phyloP scores from a whole-genome alignment of 2,888 invertebrate genomes.

The Chromoteleia sp. region DNA sequence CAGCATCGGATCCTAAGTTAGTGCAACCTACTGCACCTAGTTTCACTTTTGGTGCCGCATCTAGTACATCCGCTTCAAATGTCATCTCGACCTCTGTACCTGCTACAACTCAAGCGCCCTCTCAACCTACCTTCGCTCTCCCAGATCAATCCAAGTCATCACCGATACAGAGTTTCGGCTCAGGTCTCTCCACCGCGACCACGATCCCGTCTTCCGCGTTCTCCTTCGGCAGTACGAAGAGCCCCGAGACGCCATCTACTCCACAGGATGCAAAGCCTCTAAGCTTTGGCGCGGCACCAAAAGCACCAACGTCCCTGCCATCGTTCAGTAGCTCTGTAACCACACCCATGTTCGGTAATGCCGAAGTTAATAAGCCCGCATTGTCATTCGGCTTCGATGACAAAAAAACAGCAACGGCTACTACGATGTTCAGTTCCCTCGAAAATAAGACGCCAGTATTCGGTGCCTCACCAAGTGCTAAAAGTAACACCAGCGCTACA shows the following conservation, averaged over 20 bases:
- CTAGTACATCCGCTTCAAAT: background rate
- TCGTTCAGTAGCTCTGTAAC: slow-evolving; percentile 54
- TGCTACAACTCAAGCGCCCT: background rate
- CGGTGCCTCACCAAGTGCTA: slow-evolving; percentile 40
- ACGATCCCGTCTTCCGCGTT: slow-evolving; percentile 60
- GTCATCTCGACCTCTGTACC: background rate
- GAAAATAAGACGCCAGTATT: slow-evolving; percentile 73
- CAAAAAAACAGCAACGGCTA: slow-evolving; percentile 56
- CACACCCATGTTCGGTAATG: slow-evolving; percentile 22
- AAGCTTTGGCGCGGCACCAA: background rate
- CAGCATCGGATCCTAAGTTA: background rate
- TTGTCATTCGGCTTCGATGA: slow-evolving; percentile 51
- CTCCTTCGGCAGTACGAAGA: slow-evolving; percentile 2
- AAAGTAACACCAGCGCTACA: background rate
- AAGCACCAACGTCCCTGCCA: background rate
- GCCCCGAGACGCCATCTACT: background rate
- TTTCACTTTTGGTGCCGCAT: background rate
- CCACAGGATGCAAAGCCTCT: background rate
- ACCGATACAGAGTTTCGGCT: background rate
- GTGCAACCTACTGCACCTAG: background rate
- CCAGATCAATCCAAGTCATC: background rate
- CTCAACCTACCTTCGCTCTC: background rate
- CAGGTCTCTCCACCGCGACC: background rate
- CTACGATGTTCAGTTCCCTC: slow-evolving; percentile 67
- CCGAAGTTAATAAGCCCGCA: background rate